Base-by-base conservation (phyloP, 2,888 invertebrate genomes). In the Oligia strigilis region DNA sequence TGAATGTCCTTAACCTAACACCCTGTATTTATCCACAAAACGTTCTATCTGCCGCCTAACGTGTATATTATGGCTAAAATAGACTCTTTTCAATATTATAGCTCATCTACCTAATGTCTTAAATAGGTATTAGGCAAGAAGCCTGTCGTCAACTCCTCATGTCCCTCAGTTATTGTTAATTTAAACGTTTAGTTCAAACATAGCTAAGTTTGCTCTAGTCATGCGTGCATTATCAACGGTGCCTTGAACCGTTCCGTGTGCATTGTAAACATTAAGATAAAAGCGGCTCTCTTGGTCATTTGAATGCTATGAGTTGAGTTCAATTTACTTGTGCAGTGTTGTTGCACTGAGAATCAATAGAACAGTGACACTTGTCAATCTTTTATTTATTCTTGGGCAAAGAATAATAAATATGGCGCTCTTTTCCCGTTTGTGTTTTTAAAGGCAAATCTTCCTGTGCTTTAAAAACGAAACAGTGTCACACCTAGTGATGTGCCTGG, bases 241-340 rank as follows among this genome's bases (percentile, higher is more conserved):
- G 80, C 84, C 84, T 80, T 87, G 89, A 86, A 87, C 87, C 80
- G 71, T 73, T 80, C 71, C 72, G 55, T 77, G 65, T 72, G 66
- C 75, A 86, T 86, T 82, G 70, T 79, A 83, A 81, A 86, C 80
- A 83, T 40, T 46, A 19, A 80, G 88, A 87, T 88, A 86, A 87
- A 86, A 74, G 46, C 70, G 58, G 73, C 29, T 29, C 52, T 60
- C 76, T 46, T 36, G 58, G 29, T 67, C 66, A 67, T 73, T 77
- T 65, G 14, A 77, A 72, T 80, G 49, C 70, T 72, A 64, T 67
- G 43, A 72, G 58, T 69, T 67, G 49, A 79, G 40, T 80, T 67
- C 13, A 69, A 58, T 69, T 67, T 79, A 43, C 60, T 81, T 73
- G 19, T 19, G 43, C 52, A 52, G 46, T 72, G 5, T 58, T 74